Percentiles rank a stretch among this genome's conserved stretches.
phyloP scores from a whole-genome alignment of 2,888 invertebrate species.

The Rosalia funebris region DNA sequence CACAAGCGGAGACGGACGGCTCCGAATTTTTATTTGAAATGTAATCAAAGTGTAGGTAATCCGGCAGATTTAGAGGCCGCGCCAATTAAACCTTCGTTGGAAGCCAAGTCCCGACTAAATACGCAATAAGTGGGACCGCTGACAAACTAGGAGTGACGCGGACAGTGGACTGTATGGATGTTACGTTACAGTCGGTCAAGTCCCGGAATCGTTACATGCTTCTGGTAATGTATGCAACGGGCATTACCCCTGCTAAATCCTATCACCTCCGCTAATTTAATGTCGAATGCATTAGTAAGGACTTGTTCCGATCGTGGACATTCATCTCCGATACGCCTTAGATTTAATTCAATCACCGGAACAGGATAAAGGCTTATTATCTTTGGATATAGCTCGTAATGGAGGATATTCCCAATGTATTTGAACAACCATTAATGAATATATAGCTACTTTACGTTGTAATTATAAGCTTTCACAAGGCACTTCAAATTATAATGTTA shows the following conservation, averaged over 20 bases:
- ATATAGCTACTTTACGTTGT: too few relatives aligned
- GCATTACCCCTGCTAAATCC: constrained; percentile 55
- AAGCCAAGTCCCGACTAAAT: constrained; percentile 52
- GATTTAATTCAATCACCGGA: constrained; percentile 5
- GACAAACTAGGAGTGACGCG: constrained; percentile 49
- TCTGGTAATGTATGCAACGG: constrained; percentile 49
- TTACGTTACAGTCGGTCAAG: constrained; percentile 38
- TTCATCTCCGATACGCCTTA: constrained; percentile 8
- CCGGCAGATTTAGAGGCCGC: constrained; percentile 49
- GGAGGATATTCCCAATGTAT: too few relatives aligned
- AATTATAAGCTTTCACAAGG: too few relatives aligned
- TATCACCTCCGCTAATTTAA: constrained; percentile 53
- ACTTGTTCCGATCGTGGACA: constrained; percentile 16
- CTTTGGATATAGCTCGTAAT: too few relatives aligned
- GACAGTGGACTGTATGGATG: constrained; percentile 33
- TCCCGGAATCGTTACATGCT: constrained; percentile 33
- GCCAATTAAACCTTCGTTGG: constrained; percentile 55
- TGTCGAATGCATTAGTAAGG: constrained; percentile 48
- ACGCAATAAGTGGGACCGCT: constrained; percentile 58
- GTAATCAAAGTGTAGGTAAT: constrained; percentile 51
- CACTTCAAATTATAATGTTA: too few relatives aligned
- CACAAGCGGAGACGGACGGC: constrained; percentile 12
- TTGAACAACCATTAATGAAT: too few relatives aligned
- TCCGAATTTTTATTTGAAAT: constrained; percentile 47
- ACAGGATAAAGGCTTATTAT: neutral